phyloP scores from a whole-genome alignment of 2,113 vertebrate species.

The Zootoca vivipara region DNA sequence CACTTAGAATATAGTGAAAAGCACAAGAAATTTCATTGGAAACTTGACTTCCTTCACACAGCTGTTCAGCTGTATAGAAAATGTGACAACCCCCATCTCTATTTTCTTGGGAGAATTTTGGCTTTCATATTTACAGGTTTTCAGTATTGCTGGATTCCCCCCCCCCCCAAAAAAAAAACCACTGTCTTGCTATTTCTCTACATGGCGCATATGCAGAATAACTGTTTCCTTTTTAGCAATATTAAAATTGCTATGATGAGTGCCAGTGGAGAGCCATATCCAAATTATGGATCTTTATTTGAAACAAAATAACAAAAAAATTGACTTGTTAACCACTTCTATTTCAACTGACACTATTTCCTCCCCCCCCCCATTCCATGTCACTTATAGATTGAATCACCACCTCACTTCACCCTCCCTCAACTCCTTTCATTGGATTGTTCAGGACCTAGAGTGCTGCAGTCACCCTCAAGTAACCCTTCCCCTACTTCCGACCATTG shows the following conservation, averaged over 20 bases:
- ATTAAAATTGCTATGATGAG: background rate
- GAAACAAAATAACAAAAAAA: too few species aligned
- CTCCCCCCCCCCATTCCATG: background rate
- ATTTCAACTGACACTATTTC: background rate
- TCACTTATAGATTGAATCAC: background rate
- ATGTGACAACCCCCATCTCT: conserved; percentile 47
- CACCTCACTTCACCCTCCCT: background rate
- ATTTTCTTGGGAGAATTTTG: conserved; percentile 53
- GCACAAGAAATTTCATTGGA: conserved; percentile 54
- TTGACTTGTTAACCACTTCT: background rate
- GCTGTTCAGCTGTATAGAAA: conserved; percentile 74
- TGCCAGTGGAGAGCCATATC: background rate
- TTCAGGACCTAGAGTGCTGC: background rate
- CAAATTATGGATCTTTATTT: background rate
- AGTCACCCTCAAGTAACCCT: background rate
- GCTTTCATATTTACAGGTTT: conserved; percentile 42
- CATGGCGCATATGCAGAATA: background rate
- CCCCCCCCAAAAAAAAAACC: background rate
- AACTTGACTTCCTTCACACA: conserved; percentile 72
- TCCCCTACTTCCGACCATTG: background rate
- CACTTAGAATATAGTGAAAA: conserved; percentile 83
- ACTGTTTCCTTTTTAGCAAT: background rate
- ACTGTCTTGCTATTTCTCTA: background rate
- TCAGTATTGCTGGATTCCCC: conserved; percentile 34
- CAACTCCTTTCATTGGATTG: background rate